A percentile compares a stretch with the other conserved stretches of the same genome.
These are phyloP conservation scores for Oconnorella tubifera DNA, from an alignment of 2,888 invertebrate species.

Conservation along the genomic window DNA sequence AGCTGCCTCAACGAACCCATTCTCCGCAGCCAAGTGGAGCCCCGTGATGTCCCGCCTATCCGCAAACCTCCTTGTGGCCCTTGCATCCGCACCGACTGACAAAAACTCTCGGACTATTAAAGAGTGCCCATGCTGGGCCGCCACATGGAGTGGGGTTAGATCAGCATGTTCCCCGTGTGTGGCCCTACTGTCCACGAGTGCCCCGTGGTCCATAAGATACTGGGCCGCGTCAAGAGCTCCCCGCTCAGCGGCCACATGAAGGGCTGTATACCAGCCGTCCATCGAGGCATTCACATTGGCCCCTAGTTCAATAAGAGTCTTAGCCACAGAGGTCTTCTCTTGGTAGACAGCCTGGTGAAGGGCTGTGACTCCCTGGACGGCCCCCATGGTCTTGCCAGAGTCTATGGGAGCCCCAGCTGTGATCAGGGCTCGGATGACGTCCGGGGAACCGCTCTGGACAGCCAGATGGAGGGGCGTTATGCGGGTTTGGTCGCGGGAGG, in stretches of 20 bases:
- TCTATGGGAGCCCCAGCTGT: slow-evolving; percentile 29
- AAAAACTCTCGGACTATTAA: slow-evolving; percentile 24
- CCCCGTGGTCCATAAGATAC: slow-evolving; percentile 20
- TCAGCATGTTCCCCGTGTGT: slow-evolving; percentile 23
- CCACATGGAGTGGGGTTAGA: slow-evolving; percentile 33
- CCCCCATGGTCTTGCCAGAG: slow-evolving; percentile 30
- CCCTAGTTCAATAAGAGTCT: slow-evolving; percentile 24
- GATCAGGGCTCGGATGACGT: slow-evolving; percentile 28
- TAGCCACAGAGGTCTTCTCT: slow-evolving; percentile 30
- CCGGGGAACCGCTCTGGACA: slow-evolving; percentile 32
- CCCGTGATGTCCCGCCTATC: slow-evolving; percentile 27
- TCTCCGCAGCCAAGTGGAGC: slow-evolving; percentile 30
- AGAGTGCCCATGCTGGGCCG: slow-evolving; percentile 31
- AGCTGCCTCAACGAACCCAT: slow-evolving; percentile 25
- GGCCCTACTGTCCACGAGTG: slow-evolving; percentile 25
- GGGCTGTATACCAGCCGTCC: slow-evolving; percentile 27
- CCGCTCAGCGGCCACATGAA: slow-evolving; percentile 32
- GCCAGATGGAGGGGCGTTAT: slow-evolving; percentile 35
- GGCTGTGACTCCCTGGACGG: slow-evolving; percentile 28
- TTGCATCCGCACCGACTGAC: slow-evolving; percentile 29
- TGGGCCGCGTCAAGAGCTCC: slow-evolving; percentile 21
- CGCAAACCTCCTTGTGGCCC: slow-evolving; percentile 23
- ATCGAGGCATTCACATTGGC: slow-evolving; percentile 22
- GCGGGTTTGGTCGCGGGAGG: slow-evolving; percentile 27
- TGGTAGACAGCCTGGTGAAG: slow-evolving; percentile 36